Evolutionary conservation across 1,140 invertebrate genomes (phyloP), one percentile per base, ranked within the genome.

Genomic region (Apis cerana): DNA sequence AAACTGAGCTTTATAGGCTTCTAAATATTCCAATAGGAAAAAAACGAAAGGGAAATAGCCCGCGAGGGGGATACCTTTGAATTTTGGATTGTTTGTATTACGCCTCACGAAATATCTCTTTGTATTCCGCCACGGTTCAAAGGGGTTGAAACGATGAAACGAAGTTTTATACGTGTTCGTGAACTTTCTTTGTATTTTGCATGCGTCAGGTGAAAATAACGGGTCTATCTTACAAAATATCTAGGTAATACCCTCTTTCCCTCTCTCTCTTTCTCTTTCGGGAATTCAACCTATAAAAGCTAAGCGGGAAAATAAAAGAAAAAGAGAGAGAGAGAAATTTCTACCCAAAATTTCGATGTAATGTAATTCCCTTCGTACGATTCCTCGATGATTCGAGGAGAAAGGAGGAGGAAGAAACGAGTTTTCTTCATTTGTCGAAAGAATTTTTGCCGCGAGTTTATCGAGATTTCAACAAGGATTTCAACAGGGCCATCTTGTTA

Each of bases 81-180:
- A 75, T 58, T 75, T 81, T 27, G 27, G 48, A 62, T 58, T 58
- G 71, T 65, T 80, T 43, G 59, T 33, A 5, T 58, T 23, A 33
- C 48, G 61, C 43, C 52, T 58, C 19, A 43, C 8, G 61, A 65
- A 75, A 74, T 64, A 33, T 50, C 70, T 65, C 61, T 80, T 74
- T 65, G 61, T 75, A 75, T 65, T 80, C 48, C 11, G 9, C 2
- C 17, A 33, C 7, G 21, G 23, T 13, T 61, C 56, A 27, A 72
- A 48, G 23, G 69, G 54, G 58, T 8, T 19, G 19, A 17, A 21
- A 68, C 43, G 12, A 43, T n/a, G 71, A n/a, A 58, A 81, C 71
- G 27, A 65, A 75, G 71, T 81, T 81, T 50, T 33, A 75, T 71
- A 52, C 48, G 13, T 5, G 11, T 52, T 62, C 59, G 48, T 5